Evolutionary conservation across 1,140 invertebrate species (phyloP).

Genomic region (Drosophila nikananu): DNA sequence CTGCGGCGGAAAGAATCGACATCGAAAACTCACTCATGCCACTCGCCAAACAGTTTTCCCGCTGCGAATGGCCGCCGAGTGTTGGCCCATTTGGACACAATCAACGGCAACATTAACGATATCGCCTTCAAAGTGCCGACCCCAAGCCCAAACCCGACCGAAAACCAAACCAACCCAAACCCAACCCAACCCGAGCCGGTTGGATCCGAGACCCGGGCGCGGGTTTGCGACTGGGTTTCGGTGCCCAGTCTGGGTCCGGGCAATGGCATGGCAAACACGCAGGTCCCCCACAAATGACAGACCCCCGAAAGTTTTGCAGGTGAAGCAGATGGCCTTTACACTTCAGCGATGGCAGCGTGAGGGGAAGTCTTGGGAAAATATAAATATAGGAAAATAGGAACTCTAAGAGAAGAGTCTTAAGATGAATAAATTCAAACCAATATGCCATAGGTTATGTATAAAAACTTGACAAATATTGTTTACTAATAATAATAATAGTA

Average conservation of each 20-base stretch:
- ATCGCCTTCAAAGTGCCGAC: constrained; percentile 77
- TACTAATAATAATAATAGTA: neutral
- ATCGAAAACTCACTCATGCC: constrained; percentile 27
- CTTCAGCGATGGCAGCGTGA: constrained; percentile 21
- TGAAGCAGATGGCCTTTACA: constrained; percentile 47
- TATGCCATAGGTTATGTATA: fast-evolving
- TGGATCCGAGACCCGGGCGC: constrained; percentile 5
- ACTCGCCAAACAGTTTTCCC: constrained; percentile 41
- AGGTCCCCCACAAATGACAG: constrained; percentile 72
- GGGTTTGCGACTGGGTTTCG: neutral
- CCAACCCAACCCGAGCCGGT: constrained; percentile 27
- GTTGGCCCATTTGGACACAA: constrained; percentile 71
- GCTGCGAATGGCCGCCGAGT: constrained; percentile 49
- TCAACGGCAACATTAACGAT: constrained; percentile 82
- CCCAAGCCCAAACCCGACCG: constrained; percentile 13
- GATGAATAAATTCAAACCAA: neutral
- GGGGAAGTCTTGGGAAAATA: neutral
- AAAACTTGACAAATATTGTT: neutral
- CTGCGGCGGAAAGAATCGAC: constrained; percentile 26
- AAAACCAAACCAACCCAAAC: constrained; percentile 11
- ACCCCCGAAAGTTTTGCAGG: constrained; percentile 46
- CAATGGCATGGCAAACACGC: constrained; percentile 73
- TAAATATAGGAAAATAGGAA: too few species aligned
- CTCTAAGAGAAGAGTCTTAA: neutral
- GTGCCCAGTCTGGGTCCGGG: constrained; percentile 3